Evolutionary conservation across 2,797 vertebrate genomes (phyloP).

Genomic region (Crax fasciolata): DNA sequence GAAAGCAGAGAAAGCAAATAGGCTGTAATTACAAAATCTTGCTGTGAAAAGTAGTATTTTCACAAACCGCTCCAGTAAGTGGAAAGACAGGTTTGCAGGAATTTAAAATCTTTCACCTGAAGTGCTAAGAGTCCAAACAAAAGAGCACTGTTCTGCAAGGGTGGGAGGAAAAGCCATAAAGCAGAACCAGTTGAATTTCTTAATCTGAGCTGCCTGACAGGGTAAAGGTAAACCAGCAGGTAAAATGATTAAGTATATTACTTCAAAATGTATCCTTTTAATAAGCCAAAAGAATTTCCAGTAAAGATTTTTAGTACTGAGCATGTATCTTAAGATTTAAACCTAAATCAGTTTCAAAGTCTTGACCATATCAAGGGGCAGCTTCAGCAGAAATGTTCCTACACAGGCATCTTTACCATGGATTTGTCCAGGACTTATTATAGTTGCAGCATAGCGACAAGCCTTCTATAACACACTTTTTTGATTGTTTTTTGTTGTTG

Average conservation of each 20-base stretch:
- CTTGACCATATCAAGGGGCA: neutral
- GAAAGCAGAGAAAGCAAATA: neutral
- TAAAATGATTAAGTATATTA: conserved; percentile 18
- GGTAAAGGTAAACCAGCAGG: neutral
- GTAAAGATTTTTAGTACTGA: neutral
- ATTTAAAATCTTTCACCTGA: conserved; percentile 38
- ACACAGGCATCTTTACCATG: neutral
- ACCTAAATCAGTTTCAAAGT: neutral
- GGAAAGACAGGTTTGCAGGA: conserved; percentile 41
- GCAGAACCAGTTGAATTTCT: neutral
- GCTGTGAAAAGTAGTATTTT: neutral
- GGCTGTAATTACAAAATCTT: neutral
- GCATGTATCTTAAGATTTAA: neutral
- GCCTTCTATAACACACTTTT: neutral
- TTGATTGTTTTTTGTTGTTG: too few relatives aligned
- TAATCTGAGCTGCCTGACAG: neutral
- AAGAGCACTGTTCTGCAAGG: neutral
- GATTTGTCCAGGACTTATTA: neutral
- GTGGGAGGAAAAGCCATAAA: neutral
- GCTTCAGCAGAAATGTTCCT: neutral
- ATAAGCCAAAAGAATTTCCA: conserved; percentile 28
- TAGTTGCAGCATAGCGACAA: neutral
- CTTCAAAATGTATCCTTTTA: conserved; percentile 12
- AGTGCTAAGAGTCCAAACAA: conserved; percentile 38
- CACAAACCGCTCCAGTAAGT: neutral